A percentile compares a stretch with the other conserved stretches of the same genome.
These are phyloP conservation scores for Spodoptera frugiperda DNA, from an alignment of 1,140 invertebrate species.

Conservation along the genomic window DNA sequence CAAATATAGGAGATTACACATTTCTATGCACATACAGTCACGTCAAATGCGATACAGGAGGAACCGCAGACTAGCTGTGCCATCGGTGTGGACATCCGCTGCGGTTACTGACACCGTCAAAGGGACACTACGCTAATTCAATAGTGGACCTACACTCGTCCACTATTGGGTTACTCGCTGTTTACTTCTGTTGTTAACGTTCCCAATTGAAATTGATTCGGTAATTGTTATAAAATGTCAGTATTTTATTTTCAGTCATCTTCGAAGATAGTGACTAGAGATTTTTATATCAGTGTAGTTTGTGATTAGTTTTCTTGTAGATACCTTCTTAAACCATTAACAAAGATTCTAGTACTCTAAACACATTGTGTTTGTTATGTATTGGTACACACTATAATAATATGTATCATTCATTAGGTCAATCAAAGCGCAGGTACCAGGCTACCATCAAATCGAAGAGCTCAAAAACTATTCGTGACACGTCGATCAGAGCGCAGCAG, in stretches of 20 bases:
- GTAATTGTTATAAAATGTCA: background rate
- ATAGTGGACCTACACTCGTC: background rate
- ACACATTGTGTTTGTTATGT: no score
- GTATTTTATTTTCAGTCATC: no score
- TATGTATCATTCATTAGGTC: no score
- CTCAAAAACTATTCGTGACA: conserved; percentile 36
- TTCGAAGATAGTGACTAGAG: no score
- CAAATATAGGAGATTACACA: background rate
- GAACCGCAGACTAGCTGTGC: background rate
- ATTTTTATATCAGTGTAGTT: no score
- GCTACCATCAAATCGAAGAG: conserved; percentile 5
- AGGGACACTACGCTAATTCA: background rate
- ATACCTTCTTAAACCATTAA: no score
- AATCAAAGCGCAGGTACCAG: background rate
- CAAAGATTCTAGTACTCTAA: no score
- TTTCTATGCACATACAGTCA: background rate
- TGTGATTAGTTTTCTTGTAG: no score
- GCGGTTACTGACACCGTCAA: background rate
- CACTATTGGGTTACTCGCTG: no score
- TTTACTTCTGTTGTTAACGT: background rate
- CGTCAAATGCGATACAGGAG: background rate
- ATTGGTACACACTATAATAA: no score
- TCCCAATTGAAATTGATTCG: background rate
- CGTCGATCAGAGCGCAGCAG: conserved; percentile 20
- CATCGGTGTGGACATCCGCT: background rate